Percentiles rank a stretch among this genome's conserved stretches.
Evolutionary conservation across 2,888 invertebrate species (phyloP).

Genomic region (Drosophila kambysellisi): DNA sequence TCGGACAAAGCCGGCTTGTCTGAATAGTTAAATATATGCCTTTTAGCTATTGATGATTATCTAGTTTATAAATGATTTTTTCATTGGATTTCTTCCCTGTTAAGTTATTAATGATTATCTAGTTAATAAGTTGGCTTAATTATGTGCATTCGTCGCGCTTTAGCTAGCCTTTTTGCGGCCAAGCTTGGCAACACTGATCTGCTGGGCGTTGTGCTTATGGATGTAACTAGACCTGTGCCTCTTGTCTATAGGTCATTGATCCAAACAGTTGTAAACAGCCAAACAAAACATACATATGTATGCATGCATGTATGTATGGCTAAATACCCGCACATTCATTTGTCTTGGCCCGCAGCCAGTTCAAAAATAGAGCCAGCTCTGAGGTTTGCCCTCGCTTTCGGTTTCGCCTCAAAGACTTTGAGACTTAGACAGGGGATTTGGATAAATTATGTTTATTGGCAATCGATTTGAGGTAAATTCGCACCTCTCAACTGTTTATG

Average conservation of each 20-base stretch:
- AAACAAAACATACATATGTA: not conserved
- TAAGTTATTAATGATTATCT: not conserved
- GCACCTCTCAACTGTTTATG: conserved; percentile 73
- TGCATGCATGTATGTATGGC: conserved; percentile 7
- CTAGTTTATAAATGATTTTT: not conserved
- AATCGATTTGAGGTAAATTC: conserved; percentile 73
- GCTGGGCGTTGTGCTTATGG: not conserved
- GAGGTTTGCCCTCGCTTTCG: conserved; percentile 60
- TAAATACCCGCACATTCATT: conserved; percentile 36
- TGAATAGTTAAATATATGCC: not conserved
- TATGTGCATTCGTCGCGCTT: not conserved
- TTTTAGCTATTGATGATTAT: not conserved
- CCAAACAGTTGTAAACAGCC: conserved; percentile 44
- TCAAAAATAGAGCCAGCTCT: conserved; percentile 20
- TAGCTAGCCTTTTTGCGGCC: conserved; percentile 3
- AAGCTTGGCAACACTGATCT: conserved; percentile 12
- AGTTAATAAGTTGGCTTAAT: not conserved
- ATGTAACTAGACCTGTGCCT: conserved; percentile 23
- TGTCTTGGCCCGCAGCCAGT: conserved; percentile 32
- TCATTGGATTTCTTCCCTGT: not conserved
- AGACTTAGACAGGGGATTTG: not conserved
- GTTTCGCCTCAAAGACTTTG: conserved; percentile 48
- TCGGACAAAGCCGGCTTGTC: not conserved
- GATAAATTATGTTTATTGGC: conserved; percentile 64
- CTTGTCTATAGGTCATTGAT: conserved; percentile 64